phyloP scores from a whole-genome alignment of 2,888 invertebrate genomes.

The Parasteatoda lunata region DNA sequence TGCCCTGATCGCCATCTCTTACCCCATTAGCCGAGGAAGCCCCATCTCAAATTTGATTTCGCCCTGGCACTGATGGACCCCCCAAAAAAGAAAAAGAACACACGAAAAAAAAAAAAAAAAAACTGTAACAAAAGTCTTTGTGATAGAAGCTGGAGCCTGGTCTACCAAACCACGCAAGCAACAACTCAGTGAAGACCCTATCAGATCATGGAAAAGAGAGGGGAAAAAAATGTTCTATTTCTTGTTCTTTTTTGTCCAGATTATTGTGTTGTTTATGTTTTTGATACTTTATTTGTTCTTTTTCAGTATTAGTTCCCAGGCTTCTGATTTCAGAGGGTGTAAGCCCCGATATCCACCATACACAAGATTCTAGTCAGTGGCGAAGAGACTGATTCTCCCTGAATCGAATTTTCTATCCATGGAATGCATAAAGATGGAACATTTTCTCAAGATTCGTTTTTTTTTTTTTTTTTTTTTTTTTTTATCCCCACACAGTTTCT shows the following conservation, averaged over 20 bases:
- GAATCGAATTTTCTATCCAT: neutral
- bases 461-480: constrained; percentile 1
- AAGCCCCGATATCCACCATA: neutral
- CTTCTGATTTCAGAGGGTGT: neutral
- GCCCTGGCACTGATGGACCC: constrained; percentile 46
- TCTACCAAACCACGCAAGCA: constrained; percentile 35
- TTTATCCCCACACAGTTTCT: neutral
- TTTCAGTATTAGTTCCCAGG: constrained; percentile 6
- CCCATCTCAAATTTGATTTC: constrained; percentile 65
- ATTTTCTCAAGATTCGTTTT: neutral
- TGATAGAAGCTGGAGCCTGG: constrained; percentile 12
- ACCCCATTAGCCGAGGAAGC: constrained; percentile 64
- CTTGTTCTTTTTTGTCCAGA: neutral
- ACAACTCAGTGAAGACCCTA: constrained; percentile 20
- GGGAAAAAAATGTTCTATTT: neutral
- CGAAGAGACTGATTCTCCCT: neutral
- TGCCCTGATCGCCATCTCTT: constrained; percentile 67
- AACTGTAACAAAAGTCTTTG: constrained; percentile 4
- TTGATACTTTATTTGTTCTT: constrained; percentile 31
- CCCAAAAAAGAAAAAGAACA: neutral
- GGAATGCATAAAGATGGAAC: constrained; percentile 1
- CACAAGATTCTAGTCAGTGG: neutral
- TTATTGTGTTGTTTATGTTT: constrained; percentile 2
- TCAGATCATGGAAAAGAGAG: constrained; percentile 16
- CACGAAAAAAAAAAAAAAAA: constrained; percentile 8